These are phyloP conservation scores for Dolichoris vasculosae DNA, from an alignment of 1,140 invertebrate species.

Conservation along the genomic window DNA sequence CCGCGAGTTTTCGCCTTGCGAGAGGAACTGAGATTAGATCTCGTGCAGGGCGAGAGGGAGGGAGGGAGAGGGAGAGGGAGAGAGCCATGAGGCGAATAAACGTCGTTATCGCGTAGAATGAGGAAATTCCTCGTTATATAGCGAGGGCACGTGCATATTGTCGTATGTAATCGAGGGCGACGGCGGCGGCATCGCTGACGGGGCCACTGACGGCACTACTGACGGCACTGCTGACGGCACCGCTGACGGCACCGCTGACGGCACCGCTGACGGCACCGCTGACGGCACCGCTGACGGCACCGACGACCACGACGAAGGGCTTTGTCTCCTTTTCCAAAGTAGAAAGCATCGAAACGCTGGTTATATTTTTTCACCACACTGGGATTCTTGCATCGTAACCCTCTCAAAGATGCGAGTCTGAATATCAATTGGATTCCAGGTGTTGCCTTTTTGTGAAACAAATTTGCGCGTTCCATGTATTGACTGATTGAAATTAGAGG, in stretches of 20 bases:
- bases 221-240: too few relatives aligned
- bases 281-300: background rate
- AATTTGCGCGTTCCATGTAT: too few relatives aligned
- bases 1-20: conserved; percentile 26
- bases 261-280: background rate
- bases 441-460: background rate
- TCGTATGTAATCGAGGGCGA: conserved; percentile 20
- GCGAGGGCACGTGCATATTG: conserved; percentile 44
- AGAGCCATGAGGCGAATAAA: conserved; percentile 42
- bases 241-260: background rate
- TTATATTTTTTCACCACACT: background rate
- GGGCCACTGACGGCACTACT: too few relatives aligned
- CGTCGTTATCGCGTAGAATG: conserved; percentile 49
- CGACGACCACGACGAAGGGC: background rate
- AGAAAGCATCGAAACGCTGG: background rate
- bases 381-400: background rate
- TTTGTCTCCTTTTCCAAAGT: background rate
- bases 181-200: background rate
- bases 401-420: background rate
- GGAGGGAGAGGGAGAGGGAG: background rate
- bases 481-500: background rate
- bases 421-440: background rate
- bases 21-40: conserved; percentile 45
- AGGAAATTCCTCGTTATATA: conserved; percentile 50
- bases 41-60: background rate